Evolutionary conservation across 2,113 vertebrate species (phyloP), one percentile per base, ranked within the genome.

Genomic region (Pituophis catenifer): DNA sequence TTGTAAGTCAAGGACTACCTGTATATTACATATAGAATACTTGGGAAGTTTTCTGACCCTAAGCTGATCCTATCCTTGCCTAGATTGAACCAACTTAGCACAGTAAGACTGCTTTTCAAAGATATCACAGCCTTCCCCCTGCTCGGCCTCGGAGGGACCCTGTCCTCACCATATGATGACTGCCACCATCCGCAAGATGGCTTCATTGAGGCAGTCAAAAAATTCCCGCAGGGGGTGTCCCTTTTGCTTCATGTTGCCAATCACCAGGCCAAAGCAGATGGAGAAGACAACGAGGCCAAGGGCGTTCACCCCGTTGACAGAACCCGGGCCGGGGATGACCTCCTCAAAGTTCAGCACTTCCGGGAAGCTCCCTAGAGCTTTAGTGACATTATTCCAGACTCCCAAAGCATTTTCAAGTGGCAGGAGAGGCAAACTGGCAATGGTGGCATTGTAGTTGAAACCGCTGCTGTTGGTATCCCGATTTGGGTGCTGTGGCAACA

Each of bases 271-370:
- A 1, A 99, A 99, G 97, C 98, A 98, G 97, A 99, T 98, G 95
- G 99, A 99, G 97, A 99, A 99, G 92, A 99, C 98, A 95, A 99
- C 99, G 87, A 99, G 98, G 52, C 99, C 99, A 95, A 99, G 97
- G 3, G 99, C 99, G 5, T 99, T 99, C 90, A 99, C 99, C 90
- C 99, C 99, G 87, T 96, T 98, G 87, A 99, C 98, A 9, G 99
- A 99, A 88, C 99, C 98, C 0, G 99, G 97, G 91, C 98, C 95
- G 10, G 99, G 99, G 62, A 99, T 97, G 0, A 97, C 97, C 96
- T 99, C 99, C 96, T 99, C 99, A 92, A 98, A 97, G 24, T 97
- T 98, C 62, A 98, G 96, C 97, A 97, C 98, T 96, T 98, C 98
- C 21, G 98, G 97, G 88, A 98, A 81, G 91, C 95, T 97, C 91